phyloP scores from a whole-genome alignment of 2,113 vertebrate genomes.

The Chaenocephalus aceratus region DNA sequence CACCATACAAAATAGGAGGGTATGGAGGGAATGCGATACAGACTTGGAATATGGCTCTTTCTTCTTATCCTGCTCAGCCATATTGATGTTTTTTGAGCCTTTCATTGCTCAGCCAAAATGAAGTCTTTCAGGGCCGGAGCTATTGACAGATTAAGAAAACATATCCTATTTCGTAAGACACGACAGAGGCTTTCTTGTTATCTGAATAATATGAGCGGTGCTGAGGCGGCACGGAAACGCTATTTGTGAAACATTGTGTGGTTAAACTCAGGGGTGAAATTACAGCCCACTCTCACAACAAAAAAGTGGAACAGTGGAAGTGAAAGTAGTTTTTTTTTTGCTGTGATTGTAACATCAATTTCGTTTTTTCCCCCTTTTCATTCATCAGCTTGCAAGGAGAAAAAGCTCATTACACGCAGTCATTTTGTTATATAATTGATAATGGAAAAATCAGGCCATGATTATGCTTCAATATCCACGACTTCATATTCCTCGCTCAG shows the following conservation, averaged over 20 bases:
- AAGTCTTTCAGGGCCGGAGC: slow-evolving; percentile 77
- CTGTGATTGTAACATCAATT: slow-evolving; percentile 7
- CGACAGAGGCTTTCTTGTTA: slow-evolving; percentile 74
- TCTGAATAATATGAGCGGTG: slow-evolving; percentile 78
- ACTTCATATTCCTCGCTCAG: slow-evolving; percentile 1
- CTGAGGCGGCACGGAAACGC: slow-evolving; percentile 69
- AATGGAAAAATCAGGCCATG: slow-evolving; percentile 18
- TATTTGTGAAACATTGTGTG: slow-evolving; percentile 67
- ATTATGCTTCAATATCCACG: slow-evolving; percentile 23
- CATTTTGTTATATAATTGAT: slow-evolving; percentile 33
- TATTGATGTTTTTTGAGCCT: slow-evolving; percentile 81
- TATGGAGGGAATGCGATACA: slow-evolving; percentile 68
- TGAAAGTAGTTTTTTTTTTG: slow-evolving; percentile 51
- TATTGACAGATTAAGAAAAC: slow-evolving; percentile 81
- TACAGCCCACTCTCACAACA: slow-evolving; percentile 47
- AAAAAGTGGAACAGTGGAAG: slow-evolving; percentile 43
- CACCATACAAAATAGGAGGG: slow-evolving; percentile 77
- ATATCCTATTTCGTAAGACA: slow-evolving; percentile 76
- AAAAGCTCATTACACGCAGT: slow-evolving; percentile 11
- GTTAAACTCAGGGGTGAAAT: slow-evolving; percentile 66
- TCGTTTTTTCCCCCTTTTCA: not conserved
- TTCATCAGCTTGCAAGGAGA: slow-evolving; percentile 1
- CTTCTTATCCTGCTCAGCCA: slow-evolving; percentile 81
- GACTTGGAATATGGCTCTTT: slow-evolving; percentile 77
- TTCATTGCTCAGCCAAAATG: slow-evolving; percentile 81